A percentile compares a stretch with the other conserved stretches of the same genome.
Conservation (phyloP, 2,113 vertebrate genomes). For the Peromyscus maniculatus region DNA sequence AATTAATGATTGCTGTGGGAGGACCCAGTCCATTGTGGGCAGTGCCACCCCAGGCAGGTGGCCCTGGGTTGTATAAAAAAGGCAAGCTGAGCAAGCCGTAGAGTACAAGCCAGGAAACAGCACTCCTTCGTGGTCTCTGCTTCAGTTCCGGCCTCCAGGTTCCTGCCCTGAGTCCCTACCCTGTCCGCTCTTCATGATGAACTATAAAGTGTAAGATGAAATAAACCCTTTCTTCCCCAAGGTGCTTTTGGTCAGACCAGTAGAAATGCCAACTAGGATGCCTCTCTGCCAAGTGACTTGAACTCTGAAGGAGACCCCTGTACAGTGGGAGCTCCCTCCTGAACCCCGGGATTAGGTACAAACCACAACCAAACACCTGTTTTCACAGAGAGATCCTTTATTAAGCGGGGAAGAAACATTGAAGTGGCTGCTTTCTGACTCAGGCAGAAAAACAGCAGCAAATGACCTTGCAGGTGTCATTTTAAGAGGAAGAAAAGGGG, state of each 20-base stretch:
- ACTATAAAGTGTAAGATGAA: background rate
- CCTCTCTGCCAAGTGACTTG: background rate
- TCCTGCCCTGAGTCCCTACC: background rate
- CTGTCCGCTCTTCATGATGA: background rate
- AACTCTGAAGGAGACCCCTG: background rate
- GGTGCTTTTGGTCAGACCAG: background rate
- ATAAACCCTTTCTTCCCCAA: background rate
- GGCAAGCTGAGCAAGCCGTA: background rate
- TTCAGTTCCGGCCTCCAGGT: background rate
- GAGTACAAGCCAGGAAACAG: background rate
- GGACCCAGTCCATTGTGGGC: background rate
- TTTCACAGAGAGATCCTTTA: background rate
- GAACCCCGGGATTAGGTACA: background rate
- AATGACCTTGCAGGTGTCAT: background rate
- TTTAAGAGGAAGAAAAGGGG: background rate
- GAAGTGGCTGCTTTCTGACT: background rate
- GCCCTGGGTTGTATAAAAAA: background rate
- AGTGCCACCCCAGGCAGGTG: background rate
- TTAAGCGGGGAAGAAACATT: background rate
- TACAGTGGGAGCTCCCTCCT: background rate
- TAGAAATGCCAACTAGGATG: background rate
- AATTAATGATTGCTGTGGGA: background rate
- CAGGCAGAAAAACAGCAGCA: background rate
- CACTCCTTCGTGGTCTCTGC: background rate
- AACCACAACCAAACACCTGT: background rate